Evolutionary conservation across 2,113 vertebrate species (phyloP).

Genomic region (Dermatemys mawii): DNA sequence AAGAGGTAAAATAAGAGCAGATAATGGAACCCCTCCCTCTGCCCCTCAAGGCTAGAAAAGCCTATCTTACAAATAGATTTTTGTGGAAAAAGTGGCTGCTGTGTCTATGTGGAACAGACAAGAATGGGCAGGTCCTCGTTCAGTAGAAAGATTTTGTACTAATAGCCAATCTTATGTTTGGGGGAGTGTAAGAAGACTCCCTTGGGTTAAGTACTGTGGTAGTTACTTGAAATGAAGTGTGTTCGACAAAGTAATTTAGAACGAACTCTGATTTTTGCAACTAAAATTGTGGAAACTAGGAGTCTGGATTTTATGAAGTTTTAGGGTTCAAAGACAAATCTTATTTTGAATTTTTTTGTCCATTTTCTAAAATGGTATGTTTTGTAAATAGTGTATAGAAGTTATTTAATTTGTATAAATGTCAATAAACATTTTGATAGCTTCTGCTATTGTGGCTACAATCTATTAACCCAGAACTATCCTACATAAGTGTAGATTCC

Average conservation of each 20-base stretch:
- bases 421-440: slow-evolving; percentile 73
- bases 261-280: neutral
- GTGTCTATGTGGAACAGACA: neutral
- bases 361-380: slow-evolving; percentile 22
- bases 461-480: neutral
- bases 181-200: neutral
- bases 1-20: slow-evolving; percentile 52
- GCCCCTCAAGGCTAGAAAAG: neutral
- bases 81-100: neutral
- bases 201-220: neutral
- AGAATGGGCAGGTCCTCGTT: neutral
- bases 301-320: neutral
- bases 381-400: slow-evolving; percentile 57
- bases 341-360: neutral
- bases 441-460: neutral
- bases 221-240: neutral
- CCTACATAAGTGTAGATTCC: neutral
- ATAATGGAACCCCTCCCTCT: neutral
- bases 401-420: slow-evolving; percentile 42
- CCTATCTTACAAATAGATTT: neutral
- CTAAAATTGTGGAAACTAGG: neutral
- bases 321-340: neutral
- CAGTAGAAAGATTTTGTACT: slow-evolving; percentile 1
- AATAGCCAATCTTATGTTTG: slow-evolving; percentile 37
- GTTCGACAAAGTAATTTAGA: neutral